phyloP scores from a whole-genome alignment of 1,140 invertebrate species.

The Sycophaga agraensis region DNA sequence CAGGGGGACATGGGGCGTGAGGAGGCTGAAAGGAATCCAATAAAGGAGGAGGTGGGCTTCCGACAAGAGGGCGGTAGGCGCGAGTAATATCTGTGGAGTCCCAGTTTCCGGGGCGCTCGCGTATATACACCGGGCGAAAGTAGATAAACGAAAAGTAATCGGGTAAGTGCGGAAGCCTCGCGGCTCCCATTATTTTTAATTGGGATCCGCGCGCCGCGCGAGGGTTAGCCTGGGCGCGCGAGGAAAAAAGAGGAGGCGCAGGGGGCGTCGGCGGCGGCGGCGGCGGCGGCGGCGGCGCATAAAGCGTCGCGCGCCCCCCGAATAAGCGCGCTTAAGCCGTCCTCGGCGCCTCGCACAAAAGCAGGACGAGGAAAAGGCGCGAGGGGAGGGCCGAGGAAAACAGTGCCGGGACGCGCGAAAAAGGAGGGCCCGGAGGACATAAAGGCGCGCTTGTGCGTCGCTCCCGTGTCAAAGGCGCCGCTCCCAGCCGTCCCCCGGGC shows the following conservation, averaged over 20 bases:
- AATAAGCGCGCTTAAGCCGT: too few species aligned
- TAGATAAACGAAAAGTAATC: too few species aligned
- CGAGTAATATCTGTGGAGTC: too few species aligned
- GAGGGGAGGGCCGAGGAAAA: not conserved
- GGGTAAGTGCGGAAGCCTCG: not conserved
- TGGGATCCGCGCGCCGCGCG: not conserved
- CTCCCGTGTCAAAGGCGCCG: slow-evolving; percentile 39
- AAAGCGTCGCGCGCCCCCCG: not conserved
- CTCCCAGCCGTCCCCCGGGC: slow-evolving; percentile 37
- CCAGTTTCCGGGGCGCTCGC: too few species aligned
- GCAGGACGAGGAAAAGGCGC: not conserved
- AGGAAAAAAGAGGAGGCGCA: not conserved
- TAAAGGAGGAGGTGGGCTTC: too few species aligned
- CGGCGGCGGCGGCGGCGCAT: not conserved
- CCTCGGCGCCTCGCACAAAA: too few species aligned
- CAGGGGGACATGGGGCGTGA: too few species aligned
- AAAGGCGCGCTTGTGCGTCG: not conserved
- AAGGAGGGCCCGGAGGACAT: slow-evolving; percentile 30
- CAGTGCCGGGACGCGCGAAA: too few species aligned
- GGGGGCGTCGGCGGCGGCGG: not conserved
- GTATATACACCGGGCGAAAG: too few species aligned
- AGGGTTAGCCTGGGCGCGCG: not conserved
- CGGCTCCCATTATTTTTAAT: too few species aligned
- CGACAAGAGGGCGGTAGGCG: too few species aligned
- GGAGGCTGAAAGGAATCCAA: too few species aligned